phyloP scores from a whole-genome alignment of 2,113 vertebrate species.

The Crotalus helleri region DNA sequence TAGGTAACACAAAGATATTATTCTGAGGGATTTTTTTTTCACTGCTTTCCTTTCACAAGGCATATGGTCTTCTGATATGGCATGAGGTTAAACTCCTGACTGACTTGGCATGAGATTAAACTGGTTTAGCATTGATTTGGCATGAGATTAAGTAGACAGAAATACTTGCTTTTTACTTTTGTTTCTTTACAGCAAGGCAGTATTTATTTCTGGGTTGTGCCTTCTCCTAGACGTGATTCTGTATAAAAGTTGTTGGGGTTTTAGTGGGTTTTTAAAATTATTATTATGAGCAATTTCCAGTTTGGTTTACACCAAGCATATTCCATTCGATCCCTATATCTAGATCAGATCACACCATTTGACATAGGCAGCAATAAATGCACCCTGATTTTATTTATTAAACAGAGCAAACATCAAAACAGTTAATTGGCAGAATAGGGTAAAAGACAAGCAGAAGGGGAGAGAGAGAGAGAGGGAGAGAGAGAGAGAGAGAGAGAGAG shows the following conservation, averaged over 20 bases:
- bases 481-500: neutral
- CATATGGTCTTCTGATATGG: neutral
- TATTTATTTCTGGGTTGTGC: neutral
- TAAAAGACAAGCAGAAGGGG: neutral
- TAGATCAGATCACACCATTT: neutral
- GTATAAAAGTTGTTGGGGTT: neutral
- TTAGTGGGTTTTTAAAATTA: neutral
- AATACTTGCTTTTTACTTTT: neutral
- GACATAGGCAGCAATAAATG: neutral
- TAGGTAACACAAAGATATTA: constrained; percentile 75
- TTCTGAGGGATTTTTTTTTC: neutral
- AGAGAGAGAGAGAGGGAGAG: neutral
- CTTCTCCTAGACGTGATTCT: neutral
- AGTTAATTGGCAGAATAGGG: neutral
- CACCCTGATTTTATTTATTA: neutral
- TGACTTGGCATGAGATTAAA: neutral
- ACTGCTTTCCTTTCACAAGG: neutral
- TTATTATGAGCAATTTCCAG: neutral
- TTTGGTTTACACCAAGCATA: neutral
- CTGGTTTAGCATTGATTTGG: neutral
- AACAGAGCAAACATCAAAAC: neutral
- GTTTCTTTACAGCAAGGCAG: neutral
- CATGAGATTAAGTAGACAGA: neutral
- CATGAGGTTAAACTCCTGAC: neutral
- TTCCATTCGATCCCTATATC: neutral